Evolutionary conservation across 2,797 vertebrate species (phyloP).

Genomic region (Helarctos malayanus): DNA sequence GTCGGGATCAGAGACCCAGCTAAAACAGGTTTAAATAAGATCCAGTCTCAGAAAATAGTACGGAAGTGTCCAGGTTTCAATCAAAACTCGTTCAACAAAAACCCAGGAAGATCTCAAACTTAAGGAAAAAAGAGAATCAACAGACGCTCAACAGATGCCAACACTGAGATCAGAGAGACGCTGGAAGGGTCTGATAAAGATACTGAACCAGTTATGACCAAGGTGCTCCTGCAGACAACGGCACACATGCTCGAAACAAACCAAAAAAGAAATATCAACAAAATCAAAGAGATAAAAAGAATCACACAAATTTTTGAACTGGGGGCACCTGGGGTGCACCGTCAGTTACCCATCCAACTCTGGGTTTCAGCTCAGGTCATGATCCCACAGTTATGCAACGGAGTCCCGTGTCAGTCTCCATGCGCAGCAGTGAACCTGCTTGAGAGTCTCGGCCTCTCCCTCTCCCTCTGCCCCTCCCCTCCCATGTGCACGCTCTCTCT

Average conservation of each 20-base stretch:
- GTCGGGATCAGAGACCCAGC: not conserved
- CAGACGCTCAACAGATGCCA: not conserved
- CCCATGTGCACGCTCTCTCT: not conserved
- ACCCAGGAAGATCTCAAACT: not conserved
- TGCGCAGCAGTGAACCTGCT: not conserved
- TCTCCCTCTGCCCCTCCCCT: not conserved
- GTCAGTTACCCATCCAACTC: not conserved
- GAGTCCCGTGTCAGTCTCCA: not conserved
- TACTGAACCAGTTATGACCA: not conserved
- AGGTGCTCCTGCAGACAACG: not conserved
- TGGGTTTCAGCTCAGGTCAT: not conserved
- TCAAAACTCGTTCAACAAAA: not conserved
- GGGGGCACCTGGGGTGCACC: not conserved
- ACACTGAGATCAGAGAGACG: rapidly evolving
- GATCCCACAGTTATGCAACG: not conserved
- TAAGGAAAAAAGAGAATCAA: not conserved
- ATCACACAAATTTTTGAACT: too few relatives aligned
- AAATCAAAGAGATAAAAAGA: too few relatives aligned
- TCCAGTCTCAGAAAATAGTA: not conserved
- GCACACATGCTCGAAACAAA: not conserved
- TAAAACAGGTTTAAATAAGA: not conserved
- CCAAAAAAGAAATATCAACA: not conserved
- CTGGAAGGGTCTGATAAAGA: not conserved
- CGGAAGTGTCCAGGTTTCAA: not conserved
- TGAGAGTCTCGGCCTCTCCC: not conserved